phyloP scores from a whole-genome alignment of 2,888 invertebrate species.

The Thyatira batis region DNA sequence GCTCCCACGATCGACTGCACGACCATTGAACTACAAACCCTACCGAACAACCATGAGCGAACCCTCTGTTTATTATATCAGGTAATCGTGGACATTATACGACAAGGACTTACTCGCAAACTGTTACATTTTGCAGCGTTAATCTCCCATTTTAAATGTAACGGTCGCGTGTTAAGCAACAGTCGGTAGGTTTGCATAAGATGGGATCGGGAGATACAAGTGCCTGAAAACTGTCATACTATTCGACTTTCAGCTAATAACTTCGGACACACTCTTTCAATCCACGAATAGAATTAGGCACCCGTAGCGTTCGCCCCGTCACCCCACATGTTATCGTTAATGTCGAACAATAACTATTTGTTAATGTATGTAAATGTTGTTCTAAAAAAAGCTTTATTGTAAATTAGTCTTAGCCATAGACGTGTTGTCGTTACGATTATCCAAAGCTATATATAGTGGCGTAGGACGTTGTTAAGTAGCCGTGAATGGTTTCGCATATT shows the following conservation, averaged over 20 bases:
- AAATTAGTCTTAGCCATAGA: conserved; percentile 74
- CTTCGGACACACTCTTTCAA: neutral
- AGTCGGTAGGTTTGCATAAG: neutral
- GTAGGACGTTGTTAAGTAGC: conserved; percentile 64
- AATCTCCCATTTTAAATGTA: neutral
- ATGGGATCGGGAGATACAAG: conserved; percentile 1
- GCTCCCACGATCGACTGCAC: conserved; percentile 83
- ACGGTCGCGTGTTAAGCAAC: neutral
- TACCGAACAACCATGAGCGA: neutral
- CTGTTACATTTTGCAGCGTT: neutral
- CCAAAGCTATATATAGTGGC: conserved; percentile 75
- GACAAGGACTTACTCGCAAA: neutral
- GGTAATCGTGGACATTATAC: neutral
- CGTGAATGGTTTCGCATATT: conserved; percentile 52
- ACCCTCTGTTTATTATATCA: neutral
- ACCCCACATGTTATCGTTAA: conserved; percentile 57
- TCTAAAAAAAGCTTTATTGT: conserved; percentile 79
- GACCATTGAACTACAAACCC: conserved; percentile 59
- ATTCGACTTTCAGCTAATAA: neutral
- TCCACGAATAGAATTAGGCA: conserved; percentile 18
- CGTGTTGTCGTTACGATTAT: conserved; percentile 69
- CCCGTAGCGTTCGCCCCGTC: conserved; percentile 24
- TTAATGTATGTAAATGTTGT: conserved; percentile 77
- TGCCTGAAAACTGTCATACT: conserved; percentile 1
- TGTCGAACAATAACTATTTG: conserved; percentile 57